Evolutionary conservation across 1,140 invertebrate species (phyloP), one percentile per base, ranked within the genome.

Genomic region (Metaphire vulgaris): DNA sequence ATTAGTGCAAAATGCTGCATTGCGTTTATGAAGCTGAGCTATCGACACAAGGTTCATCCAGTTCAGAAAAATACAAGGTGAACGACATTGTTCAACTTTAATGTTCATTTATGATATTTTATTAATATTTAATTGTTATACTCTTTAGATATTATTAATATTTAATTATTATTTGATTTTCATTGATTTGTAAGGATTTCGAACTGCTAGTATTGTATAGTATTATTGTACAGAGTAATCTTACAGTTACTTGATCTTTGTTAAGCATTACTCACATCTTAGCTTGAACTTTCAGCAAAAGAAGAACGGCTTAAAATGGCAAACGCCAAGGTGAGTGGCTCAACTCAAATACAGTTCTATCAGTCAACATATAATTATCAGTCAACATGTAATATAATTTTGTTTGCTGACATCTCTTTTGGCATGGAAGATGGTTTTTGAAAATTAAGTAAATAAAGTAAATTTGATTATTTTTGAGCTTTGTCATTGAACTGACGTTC

Each of bases 1-100:
- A n/a, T n/a, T n/a, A n/a, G n/a, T n/a, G n/a, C n/a, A n/a, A n/a
- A n/a, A n/a, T n/a, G n/a, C n/a, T n/a, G 16, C 85, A 86, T 76
- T 83, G 83, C 80, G 78, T 86, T 2, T 86, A 86, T 78, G 81
- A 87, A 79, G 85, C 86, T 32, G 80, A 85, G 30, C 77, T 82
- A 16, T 85, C 85, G 12, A 33, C 74, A n/a, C 14, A 80, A 6
- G 80, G 84, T 28, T 81, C 84, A 66, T 77, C 80, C 26, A 79
- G 81, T 33, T 83, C 85, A 69, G 83, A 84, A 69, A 80, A 83
- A 6, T 86, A 83, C 81, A 79, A 82, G 76, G 84, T 86, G 78
- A 80, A 78, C 6, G 2, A 29, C 30, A 29, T 56, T 12, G 16
- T 32, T 29, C 1, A 21, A 32, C 0, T 21, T n/a, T n/a, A n/a